Evolutionary conservation across 2,888 invertebrate species (phyloP).

Genomic region (Drosophila borealis): DNA sequence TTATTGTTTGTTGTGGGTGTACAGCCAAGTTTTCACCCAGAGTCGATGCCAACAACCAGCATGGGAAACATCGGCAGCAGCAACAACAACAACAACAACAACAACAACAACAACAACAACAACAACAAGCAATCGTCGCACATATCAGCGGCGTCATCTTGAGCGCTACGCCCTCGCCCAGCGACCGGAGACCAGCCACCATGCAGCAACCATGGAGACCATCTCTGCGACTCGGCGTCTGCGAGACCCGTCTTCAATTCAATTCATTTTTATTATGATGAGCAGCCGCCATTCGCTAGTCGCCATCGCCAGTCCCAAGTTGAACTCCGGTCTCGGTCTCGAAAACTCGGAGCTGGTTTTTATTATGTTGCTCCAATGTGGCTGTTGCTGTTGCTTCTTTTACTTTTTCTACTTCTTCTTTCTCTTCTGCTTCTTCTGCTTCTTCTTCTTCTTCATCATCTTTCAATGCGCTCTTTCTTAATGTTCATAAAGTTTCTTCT

Average conservation of each 20-base stretch:
- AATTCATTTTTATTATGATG: slow-evolving; percentile 80
- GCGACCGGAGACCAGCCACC: neutral
- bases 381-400: slow-evolving; percentile 18
- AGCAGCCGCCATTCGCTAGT: slow-evolving; percentile 56
- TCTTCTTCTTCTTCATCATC: slow-evolving; percentile 22
- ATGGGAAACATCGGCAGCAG: slow-evolving; percentile 62
- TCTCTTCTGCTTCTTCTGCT: slow-evolving; percentile 21
- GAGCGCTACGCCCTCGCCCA: slow-evolving; percentile 58
- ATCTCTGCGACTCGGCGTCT: slow-evolving; percentile 23
- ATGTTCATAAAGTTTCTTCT: slow-evolving; percentile 76
- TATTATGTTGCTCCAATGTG: slow-evolving; percentile 61
- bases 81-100: slow-evolving; percentile 19
- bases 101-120: slow-evolving; percentile 15
- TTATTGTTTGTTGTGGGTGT: slow-evolving; percentile 61
- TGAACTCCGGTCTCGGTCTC: slow-evolving; percentile 58
- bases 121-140: slow-evolving; percentile 45
- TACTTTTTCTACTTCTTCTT: slow-evolving; percentile 14
- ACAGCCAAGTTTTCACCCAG: slow-evolving; percentile 56
- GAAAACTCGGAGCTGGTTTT: slow-evolving; percentile 57
- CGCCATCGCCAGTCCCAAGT: slow-evolving; percentile 30
- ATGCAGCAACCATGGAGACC: slow-evolving; percentile 21
- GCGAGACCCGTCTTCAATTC: slow-evolving; percentile 62
- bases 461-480: slow-evolving; percentile 52
- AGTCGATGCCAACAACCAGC: slow-evolving; percentile 65
- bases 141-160: slow-evolving; percentile 71